Conservation (phyloP, 2,113 vertebrate species). For the Willisornis vidua region DNA sequence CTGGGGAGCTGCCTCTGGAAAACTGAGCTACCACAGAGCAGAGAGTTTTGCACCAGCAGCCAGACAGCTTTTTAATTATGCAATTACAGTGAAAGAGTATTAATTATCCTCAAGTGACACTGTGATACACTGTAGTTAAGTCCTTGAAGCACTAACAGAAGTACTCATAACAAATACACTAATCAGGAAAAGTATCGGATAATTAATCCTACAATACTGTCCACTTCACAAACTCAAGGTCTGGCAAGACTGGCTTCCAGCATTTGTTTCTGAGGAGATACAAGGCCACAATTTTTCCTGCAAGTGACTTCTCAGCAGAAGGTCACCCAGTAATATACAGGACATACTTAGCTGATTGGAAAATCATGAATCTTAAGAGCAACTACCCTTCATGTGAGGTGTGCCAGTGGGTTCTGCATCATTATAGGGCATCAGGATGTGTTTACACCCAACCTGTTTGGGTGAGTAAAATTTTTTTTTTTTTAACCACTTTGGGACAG, state of each 20-base stretch:
- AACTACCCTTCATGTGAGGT: not conserved
- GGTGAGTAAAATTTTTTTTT: not conserved
- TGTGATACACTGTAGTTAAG: constrained; percentile 42
- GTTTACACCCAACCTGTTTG: not conserved
- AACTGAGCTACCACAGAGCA: not conserved
- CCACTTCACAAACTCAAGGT: constrained; percentile 33
- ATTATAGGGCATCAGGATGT: not conserved
- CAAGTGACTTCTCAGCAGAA: not conserved
- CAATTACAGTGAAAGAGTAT: constrained; percentile 31
- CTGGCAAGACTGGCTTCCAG: constrained; percentile 48
- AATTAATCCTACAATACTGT: constrained; percentile 48
- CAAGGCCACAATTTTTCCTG: constrained; percentile 42
- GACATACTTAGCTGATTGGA: constrained; percentile 58
- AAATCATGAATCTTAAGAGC: constrained; percentile 18
- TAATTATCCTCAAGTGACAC: constrained; percentile 35
- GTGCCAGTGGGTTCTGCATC: not conserved
- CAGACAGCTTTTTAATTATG: constrained; percentile 56
- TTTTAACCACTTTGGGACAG: not conserved
- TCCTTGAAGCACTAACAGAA: constrained; percentile 60
- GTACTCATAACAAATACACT: constrained; percentile 16
- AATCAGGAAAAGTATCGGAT: constrained; percentile 52
- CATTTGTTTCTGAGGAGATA: constrained; percentile 47
- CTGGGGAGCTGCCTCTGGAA: not conserved
- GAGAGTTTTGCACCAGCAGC: not conserved
- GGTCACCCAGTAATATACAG: constrained; percentile 24